Base-by-base conservation (phyloP, 2,113 vertebrate genomes). In the Mus spicilegus region DNA sequence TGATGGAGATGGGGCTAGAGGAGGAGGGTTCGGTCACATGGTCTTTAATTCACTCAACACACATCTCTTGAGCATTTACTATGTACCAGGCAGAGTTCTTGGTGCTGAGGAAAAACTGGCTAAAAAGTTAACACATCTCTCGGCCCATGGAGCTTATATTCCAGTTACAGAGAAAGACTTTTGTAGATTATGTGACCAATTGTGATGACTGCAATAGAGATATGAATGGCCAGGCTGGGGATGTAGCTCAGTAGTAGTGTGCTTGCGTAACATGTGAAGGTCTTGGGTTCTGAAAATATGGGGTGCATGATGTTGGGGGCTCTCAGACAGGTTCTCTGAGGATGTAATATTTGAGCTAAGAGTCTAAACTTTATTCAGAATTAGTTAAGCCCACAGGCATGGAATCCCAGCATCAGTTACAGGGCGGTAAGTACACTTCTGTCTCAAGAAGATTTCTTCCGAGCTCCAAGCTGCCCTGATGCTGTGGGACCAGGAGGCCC, bases 41-140 rank as follows among this genome's bases (percentile, higher is more conserved):
- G 1, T 12, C 42, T 36, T 6, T 24, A 11, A 33, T 12, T 67
- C 9, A 5, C 4, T 26, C 2, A 14, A 19, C 63, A 56, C 3
- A 2, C 5, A 6, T 54, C 77, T 51, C 42, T 0, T 16, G 75
- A 86, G 10, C 7, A 39, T 42, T 69, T 46, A 58, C 8, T n/a
- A 39, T 0, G 46, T 30, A 63, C 28, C 80, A 89, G 61, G 36
- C 7, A 7, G 14, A 26, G 89, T 51, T 81, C 58, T 86, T 49
- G 67, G 82, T 12, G 7, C 65, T 12, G 26, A 39, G 3, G 13
- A 36, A 0, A 46, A 17, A 36, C 3, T 26, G 24, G 39, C 1
- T 7, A 70, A 30, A 24, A 49, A 46, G 56, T 3, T 2, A 77
- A 10, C 4, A 0, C 5, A 19, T 56, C 73, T 46, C 39, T 3